phyloP scores from a whole-genome alignment of 2,888 invertebrate genomes.

The Hipparchia sbordonii region DNA sequence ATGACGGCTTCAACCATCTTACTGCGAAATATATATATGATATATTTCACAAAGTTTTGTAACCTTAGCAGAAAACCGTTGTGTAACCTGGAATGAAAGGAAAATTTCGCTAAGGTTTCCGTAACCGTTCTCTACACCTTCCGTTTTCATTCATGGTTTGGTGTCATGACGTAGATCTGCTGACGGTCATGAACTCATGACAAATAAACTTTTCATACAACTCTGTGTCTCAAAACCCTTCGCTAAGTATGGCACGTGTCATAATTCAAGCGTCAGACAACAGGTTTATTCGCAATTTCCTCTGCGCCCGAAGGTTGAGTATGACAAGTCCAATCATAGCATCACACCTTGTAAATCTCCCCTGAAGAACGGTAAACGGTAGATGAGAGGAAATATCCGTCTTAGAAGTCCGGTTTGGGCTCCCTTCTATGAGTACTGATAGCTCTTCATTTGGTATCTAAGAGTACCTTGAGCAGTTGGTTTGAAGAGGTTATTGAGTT shows the following conservation, averaged over 20 bases:
- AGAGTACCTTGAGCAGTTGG: not conserved
- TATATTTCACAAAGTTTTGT: too few relatives aligned
- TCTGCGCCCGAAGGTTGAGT: constrained; percentile 38
- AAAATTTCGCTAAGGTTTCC: too few relatives aligned
- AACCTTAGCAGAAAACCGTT: too few relatives aligned
- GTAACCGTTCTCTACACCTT: too few relatives aligned
- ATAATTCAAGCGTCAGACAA: constrained; percentile 20
- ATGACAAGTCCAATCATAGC: constrained; percentile 43
- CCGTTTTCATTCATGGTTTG: too few relatives aligned
- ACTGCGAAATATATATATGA: too few relatives aligned
- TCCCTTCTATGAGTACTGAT: constrained; percentile 30
- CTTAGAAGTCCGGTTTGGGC: constrained; percentile 30
- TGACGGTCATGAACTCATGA: too few relatives aligned
- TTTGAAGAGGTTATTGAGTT: constrained; percentile 6
- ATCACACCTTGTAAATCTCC: constrained; percentile 39
- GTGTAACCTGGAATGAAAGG: too few relatives aligned
- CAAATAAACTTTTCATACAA: not conserved
- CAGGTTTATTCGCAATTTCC: constrained; percentile 39
- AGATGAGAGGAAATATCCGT: constrained; percentile 36
- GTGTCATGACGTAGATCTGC: too few relatives aligned
- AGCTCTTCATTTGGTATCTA: not conserved
- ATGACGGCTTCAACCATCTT: too few relatives aligned
- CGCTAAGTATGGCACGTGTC: constrained; percentile 19
- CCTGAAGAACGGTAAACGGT: constrained; percentile 26
- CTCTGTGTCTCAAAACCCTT: not conserved